These are phyloP conservation scores for Sclerurus mexicanus DNA, from an alignment of 2,113 vertebrate species.

Conservation along the genomic window DNA sequence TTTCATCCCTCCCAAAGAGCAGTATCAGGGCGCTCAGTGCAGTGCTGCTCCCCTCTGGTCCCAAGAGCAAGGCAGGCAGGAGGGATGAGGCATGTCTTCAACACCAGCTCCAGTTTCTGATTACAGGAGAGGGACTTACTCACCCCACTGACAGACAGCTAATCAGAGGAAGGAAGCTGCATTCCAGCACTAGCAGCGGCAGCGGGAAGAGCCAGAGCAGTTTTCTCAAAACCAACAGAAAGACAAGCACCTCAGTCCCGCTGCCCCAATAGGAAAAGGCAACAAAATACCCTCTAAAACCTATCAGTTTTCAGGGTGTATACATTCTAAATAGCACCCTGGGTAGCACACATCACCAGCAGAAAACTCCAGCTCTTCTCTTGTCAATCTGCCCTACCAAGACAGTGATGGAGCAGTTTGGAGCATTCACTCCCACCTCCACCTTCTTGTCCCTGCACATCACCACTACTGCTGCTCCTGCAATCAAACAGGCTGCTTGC, in stretches of 20 bases:
- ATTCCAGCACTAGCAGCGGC: not conserved
- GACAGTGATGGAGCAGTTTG: not conserved
- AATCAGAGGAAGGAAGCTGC: not conserved
- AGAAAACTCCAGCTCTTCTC: not conserved
- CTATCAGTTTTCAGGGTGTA: not conserved
- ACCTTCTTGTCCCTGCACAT: not conserved
- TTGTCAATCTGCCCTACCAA: not conserved
- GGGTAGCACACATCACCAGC: not conserved
- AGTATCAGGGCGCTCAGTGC: fast-evolving
- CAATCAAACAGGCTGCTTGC: not conserved
- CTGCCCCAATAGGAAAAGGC: fast-evolving
- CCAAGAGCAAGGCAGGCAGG: not conserved
- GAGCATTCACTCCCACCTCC: not conserved
- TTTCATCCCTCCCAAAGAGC: not conserved
- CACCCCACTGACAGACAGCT: slow-evolving; percentile 18
- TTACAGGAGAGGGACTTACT: slow-evolving; percentile 29
- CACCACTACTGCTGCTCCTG: not conserved
- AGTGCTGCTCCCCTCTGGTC: not conserved
- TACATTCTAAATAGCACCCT: not conserved
- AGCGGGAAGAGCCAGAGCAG: not conserved
- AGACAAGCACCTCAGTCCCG: not conserved
- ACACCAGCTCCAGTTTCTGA: slow-evolving; percentile 49
- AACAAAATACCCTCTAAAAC: not conserved
- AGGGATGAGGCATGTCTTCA: slow-evolving; percentile 31
- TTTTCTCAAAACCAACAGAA: not conserved